These are phyloP conservation scores for Piliocolobus tephrosceles DNA, from an alignment of 2,113 vertebrate species.

Conservation along the genomic window DNA sequence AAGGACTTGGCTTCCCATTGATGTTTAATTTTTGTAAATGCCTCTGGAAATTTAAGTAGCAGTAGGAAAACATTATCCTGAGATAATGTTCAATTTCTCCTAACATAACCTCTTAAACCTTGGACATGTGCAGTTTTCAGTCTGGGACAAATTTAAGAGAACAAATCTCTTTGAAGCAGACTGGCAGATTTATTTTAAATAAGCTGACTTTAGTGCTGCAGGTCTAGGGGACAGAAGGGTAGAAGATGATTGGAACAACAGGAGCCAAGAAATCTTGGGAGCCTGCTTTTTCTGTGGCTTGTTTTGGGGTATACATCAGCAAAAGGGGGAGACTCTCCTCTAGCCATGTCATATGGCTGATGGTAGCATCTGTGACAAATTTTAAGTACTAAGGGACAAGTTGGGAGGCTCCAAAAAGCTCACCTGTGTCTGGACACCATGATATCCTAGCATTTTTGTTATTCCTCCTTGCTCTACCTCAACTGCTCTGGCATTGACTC, in stretches of 20 bases:
- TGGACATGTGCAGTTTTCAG: slow-evolving; percentile 30
- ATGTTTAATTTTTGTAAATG: slow-evolving; percentile 76
- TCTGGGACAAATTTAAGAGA: slow-evolving; percentile 51
- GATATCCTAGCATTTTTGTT: background rate
- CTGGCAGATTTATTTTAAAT: slow-evolving; percentile 43
- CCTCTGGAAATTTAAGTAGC: slow-evolving; percentile 72
- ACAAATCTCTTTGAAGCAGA: slow-evolving; percentile 55
- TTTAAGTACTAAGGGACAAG: background rate
- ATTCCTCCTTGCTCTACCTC: background rate
- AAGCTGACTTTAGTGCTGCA: background rate
- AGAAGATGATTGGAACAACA: background rate
- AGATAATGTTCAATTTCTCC: slow-evolving; percentile 68
- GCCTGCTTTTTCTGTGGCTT: background rate
- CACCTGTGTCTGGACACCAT: background rate
- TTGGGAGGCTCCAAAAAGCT: background rate
- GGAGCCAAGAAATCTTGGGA: background rate
- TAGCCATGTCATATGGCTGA: background rate
- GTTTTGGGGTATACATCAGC: background rate
- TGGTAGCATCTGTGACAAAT: background rate
- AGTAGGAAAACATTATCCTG: slow-evolving; percentile 62
- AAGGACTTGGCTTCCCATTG: slow-evolving; percentile 65
- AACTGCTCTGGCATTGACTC: background rate
- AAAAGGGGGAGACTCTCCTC: background rate
- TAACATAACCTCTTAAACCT: slow-evolving; percentile 68
- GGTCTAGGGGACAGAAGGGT: background rate